Evolutionary conservation across 2,888 invertebrate species (phyloP).

Genomic region (Stegophylla sp.): DNA sequence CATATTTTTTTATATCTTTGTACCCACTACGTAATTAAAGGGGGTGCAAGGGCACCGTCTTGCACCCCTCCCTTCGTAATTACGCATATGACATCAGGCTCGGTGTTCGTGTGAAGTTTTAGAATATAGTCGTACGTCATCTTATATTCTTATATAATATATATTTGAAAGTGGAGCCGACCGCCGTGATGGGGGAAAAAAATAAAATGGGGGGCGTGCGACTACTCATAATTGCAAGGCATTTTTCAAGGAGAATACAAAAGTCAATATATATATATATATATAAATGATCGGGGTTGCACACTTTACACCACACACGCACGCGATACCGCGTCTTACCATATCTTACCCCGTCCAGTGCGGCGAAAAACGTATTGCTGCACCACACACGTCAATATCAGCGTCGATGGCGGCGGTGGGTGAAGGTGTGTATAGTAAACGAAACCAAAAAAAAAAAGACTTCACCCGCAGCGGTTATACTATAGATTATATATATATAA

Average conservation of each 20-base stretch:
- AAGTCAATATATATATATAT: neutral
- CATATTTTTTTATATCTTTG: no score
- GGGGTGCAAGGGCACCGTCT: no score
- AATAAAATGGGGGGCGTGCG: conserved; percentile 8
- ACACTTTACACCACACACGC: neutral
- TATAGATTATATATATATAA: neutral
- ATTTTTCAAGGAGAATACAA: conserved; percentile 19
- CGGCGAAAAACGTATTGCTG: conserved; percentile 10
- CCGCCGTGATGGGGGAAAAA: neutral
- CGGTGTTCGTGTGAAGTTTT: no score
- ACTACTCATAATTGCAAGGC: conserved; percentile 33
- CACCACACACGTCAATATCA: conserved; percentile 7
- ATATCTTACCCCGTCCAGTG: neutral
- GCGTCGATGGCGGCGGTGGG: neutral
- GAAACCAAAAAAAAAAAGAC: neutral
- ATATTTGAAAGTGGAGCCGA: conserved; percentile 4
- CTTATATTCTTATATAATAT: no score
- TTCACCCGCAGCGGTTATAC: neutral
- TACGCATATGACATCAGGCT: no score
- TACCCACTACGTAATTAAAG: no score
- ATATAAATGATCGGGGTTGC: neutral
- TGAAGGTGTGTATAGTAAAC: neutral
- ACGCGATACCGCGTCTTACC: neutral
- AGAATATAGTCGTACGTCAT: no score
- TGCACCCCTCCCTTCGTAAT: no score